phyloP scores from a whole-genome alignment of 2,888 invertebrate species.

The Leucoma salicis region DNA sequence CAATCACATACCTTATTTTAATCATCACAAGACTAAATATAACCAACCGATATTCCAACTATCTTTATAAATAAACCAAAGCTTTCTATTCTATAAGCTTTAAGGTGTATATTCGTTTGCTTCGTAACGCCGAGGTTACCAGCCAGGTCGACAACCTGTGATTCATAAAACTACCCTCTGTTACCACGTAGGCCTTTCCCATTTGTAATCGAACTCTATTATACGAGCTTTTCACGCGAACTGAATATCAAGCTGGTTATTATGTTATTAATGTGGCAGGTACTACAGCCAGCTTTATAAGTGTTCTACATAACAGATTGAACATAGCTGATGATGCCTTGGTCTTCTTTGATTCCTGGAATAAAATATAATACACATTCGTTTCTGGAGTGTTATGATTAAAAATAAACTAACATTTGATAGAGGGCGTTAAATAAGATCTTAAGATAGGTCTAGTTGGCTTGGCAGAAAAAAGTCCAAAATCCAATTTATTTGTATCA shows the following conservation, averaged over 20 bases:
- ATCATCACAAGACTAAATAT: slow-evolving; percentile 13
- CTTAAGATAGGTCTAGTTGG: no score
- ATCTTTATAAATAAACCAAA: slow-evolving; percentile 24
- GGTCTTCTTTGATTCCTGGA: no score
- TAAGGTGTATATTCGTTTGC: slow-evolving; percentile 26
- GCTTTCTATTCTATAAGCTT: slow-evolving; percentile 19
- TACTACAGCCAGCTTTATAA: no score
- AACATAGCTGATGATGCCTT: no score
- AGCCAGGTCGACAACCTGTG: slow-evolving; percentile 58
- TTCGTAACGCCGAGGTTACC: slow-evolving; percentile 41
- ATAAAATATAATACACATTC: no score
- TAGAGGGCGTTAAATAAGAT: no score
- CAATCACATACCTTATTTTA: slow-evolving; percentile 10
- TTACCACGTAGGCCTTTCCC: slow-evolving; percentile 51
- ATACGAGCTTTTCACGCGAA: slow-evolving; percentile 40
- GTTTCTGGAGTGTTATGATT: no score
- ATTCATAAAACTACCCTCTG: slow-evolving; percentile 62
- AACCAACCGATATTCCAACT: neutral
- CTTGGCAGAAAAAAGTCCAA: no score
- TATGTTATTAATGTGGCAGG: slow-evolving; percentile 4
- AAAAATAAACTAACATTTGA: no score
- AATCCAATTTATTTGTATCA: no score
- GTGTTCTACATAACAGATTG: no score
- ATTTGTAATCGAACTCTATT: slow-evolving; percentile 45
- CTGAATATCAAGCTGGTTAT: slow-evolving; percentile 22